phyloP scores from a whole-genome alignment of 2,888 invertebrate genomes.

The Conistra vaccinii region DNA sequence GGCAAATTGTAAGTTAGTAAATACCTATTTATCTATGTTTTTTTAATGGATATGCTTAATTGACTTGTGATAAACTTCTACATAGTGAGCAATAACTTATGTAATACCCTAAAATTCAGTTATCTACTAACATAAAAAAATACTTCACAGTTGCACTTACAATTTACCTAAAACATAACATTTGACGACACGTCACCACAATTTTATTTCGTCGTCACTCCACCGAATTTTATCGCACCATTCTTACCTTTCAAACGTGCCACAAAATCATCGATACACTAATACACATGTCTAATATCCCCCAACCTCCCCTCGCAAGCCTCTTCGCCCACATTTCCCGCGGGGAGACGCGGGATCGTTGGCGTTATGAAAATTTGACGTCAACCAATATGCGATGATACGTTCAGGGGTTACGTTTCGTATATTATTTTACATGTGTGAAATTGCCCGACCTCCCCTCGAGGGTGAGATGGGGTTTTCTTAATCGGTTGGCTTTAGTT shows the following conservation, averaged over 20 bases:
- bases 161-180: conserved; percentile 52
- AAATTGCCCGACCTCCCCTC: conserved; percentile 66
- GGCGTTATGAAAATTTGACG: conserved; percentile 87
- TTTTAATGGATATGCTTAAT: background rate
- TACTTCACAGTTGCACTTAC: conserved; percentile 45
- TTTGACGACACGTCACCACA: conserved; percentile 62
- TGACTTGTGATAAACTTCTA: background rate
- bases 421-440: conserved; percentile 75
- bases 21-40: background rate
- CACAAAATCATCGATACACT: conserved; percentile 84
- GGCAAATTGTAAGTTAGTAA: background rate
- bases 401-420: conserved; percentile 73
- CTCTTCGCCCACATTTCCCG: conserved; percentile 82
- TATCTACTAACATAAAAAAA: conserved; percentile 21
- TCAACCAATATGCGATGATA: conserved; percentile 87
- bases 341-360: conserved; percentile 72
- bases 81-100: background rate
- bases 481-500: conserved; percentile 57
- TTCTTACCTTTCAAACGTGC: conserved; percentile 65
- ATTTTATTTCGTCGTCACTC: conserved; percentile 64
- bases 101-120: background rate
- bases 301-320: conserved; percentile 64
- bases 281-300: conserved; percentile 74
- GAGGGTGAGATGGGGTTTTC: conserved; percentile 43
- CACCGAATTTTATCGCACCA: conserved; percentile 63